These are phyloP conservation scores for Colaptes auratus DNA, from an alignment of 2,113 vertebrate species.

Conservation along the genomic window DNA sequence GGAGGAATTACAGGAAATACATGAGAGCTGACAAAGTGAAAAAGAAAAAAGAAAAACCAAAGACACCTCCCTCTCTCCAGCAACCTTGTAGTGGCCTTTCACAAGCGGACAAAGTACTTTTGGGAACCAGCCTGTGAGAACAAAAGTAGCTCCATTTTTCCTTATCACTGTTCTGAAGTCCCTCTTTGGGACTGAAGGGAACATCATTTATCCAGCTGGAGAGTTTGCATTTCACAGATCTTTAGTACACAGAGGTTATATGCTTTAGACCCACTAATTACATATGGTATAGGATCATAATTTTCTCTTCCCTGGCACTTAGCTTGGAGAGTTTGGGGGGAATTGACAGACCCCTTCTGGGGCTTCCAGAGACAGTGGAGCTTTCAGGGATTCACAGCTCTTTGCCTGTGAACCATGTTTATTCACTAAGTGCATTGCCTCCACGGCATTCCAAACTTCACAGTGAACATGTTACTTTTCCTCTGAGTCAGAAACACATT, in stretches of 20 bases:
- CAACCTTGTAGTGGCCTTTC: background rate
- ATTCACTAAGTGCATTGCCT: background rate
- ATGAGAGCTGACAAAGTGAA: background rate
- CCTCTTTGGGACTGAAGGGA: background rate
- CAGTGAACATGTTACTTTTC: background rate
- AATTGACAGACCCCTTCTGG: background rate
- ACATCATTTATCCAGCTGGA: background rate
- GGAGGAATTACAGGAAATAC: background rate
- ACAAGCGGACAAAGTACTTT: background rate
- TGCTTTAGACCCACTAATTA: background rate
- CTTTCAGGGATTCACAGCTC: background rate
- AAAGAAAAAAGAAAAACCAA: background rate
- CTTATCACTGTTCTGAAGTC: background rate
- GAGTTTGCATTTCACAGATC: background rate
- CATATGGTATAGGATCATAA: background rate
- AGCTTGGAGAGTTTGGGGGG: background rate
- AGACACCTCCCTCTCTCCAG: fast-evolving
- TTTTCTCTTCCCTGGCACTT: background rate
- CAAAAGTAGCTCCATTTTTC: background rate
- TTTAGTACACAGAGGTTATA: background rate
- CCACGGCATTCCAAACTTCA: background rate
- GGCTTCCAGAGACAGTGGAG: background rate
- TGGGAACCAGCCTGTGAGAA: background rate
- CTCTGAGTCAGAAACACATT: conserved; percentile 1
- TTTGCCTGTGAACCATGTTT: background rate